Base-by-base conservation (phyloP, 2,888 invertebrate species). In the Sinhomidia bicolor region DNA sequence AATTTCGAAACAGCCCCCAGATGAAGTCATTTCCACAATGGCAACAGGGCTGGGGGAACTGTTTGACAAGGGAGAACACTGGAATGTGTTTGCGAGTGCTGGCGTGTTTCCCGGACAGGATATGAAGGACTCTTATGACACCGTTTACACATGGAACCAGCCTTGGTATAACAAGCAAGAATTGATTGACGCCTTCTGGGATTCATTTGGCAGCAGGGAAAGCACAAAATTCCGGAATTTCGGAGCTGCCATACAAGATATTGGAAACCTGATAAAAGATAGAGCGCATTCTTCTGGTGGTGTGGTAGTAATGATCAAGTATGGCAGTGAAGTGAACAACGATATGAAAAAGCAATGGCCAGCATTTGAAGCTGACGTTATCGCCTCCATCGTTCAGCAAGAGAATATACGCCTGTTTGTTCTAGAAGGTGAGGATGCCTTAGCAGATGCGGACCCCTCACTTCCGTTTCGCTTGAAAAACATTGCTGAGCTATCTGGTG, bases 201-300 rank as follows among this genome's bases (percentile, higher is more conserved):
- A 17, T 0, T 29, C 51, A 0, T 85, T 85, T 26, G 41, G 4
- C 1, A 14, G 65, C 2, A 26, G 79, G 32, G 2, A 62, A 26
- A 23, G n/a, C n/a, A 76, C 60, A 12, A 17, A 29, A 3, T 82
- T 89, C n/a, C 57, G 90, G 5, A 68, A 88, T 74, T 90, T 90
- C 74, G 90, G 85, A n/a, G 78, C 54, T 20, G 90, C 89, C 0
- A 51, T 90, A n/a, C 80, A 65, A 71, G 87, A 88, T 62, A 82
- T 85, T 57, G 79, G 68, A 17, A 81, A 60, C 3, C 6, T 32
- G 0, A 76, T 90, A 0, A 88, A 71, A n/a, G 51, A 51, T 17
- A 32, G 32, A 29, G 17, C 65, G 6, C 89, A 87, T 65, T 10
- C 26, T 12, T 36, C 85, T 23, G 90, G 90, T 0, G 89, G 85